Evolutionary conservation across 2,113 vertebrate genomes (phyloP).

Genomic region (Carollia perspicillata): DNA sequence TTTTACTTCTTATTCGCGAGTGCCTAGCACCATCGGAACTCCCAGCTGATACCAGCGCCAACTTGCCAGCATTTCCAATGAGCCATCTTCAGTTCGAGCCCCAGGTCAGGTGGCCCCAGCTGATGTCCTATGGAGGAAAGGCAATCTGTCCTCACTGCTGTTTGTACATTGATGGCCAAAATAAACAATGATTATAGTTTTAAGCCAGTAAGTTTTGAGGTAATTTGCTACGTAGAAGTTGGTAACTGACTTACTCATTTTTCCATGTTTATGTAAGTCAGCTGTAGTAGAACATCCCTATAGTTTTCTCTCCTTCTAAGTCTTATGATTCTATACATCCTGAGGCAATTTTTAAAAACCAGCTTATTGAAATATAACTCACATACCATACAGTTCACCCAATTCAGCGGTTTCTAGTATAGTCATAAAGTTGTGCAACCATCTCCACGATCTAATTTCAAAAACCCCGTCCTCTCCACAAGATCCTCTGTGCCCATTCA

Average conservation of each 20-base stretch:
- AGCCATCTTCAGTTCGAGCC: accelerated
- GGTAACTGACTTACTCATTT: background rate
- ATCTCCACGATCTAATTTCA: background rate
- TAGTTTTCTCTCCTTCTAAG: background rate
- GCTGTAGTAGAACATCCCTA: background rate
- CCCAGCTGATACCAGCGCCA: no score
- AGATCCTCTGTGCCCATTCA: background rate
- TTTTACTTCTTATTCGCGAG: background rate
- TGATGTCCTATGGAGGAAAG: background rate
- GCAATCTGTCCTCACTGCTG: background rate
- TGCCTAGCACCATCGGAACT: background rate
- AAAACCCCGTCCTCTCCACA: background rate
- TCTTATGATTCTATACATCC: background rate
- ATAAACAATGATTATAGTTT: background rate
- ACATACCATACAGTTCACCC: background rate
- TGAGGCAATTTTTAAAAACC: background rate
- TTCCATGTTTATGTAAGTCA: background rate
- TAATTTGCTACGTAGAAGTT: background rate
- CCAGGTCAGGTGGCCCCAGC: background rate
- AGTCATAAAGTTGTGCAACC: background rate
- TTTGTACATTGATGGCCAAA: background rate
- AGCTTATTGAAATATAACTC: background rate
- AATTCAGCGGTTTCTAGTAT: background rate
- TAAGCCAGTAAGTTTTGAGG: background rate
- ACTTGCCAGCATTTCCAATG: background rate